Conservation (phyloP, 1,140 invertebrate species). For the Camponotus floridanus region DNA sequence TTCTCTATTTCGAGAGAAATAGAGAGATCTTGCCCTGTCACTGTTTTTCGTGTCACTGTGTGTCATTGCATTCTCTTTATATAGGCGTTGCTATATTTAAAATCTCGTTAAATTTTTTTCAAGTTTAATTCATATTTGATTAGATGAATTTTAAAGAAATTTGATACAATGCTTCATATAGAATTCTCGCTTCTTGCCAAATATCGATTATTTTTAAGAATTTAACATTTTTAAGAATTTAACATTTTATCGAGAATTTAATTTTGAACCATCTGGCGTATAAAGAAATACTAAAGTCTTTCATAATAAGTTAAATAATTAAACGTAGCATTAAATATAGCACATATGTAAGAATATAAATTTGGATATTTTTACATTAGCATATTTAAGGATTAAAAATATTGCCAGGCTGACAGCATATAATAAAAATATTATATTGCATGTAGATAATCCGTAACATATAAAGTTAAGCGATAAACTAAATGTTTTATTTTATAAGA, state of each 20-base stretch:
- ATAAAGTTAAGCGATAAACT: conserved; percentile 9
- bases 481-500: conserved; percentile 38
- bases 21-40: conserved; percentile 18
- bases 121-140: background rate
- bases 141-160: conserved; percentile 7
- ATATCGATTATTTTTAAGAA: background rate
- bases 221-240: background rate
- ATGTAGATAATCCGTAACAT: conserved; percentile 1
- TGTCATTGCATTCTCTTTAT: conserved; percentile 15
- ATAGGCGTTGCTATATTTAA: conserved; percentile 23
- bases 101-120: conserved; percentile 9
- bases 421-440: no score
- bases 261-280: no score
- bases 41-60: background rate
- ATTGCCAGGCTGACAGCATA: background rate
- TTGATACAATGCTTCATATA: background rate
- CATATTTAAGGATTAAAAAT: background rate
- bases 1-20: background rate
- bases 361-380: conserved; percentile 18
- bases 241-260: no score
- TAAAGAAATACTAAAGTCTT: background rate
- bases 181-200: background rate
- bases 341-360: background rate
- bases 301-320: background rate
- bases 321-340: background rate